phyloP scores from a whole-genome alignment of 2,888 invertebrate species.

The Dione juno region DNA sequence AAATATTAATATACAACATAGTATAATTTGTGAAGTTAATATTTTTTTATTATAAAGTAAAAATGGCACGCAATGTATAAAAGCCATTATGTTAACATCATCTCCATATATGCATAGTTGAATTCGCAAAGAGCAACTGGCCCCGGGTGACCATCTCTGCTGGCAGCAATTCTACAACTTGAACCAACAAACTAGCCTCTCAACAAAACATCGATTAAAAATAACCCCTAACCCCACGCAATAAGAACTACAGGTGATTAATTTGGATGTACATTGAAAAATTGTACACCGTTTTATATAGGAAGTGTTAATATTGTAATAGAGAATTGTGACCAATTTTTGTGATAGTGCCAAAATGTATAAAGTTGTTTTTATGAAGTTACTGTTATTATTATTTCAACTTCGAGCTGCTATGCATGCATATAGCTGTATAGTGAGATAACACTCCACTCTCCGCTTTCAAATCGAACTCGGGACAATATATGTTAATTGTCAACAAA shows the following conservation, averaged over 20 bases:
- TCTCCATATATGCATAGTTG: slow-evolving; percentile 27
- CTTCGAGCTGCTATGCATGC: too few species aligned
- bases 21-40: background rate
- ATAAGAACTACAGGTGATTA: background rate
- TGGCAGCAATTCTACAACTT: slow-evolving; percentile 36
- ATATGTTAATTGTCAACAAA: too few species aligned
- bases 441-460: too few species aligned
- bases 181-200: slow-evolving; percentile 10
- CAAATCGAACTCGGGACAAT: too few species aligned
- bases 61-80: slow-evolving; percentile 11
- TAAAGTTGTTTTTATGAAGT: slow-evolving; percentile 15
- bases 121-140: slow-evolving; percentile 37
- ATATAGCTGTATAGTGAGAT: too few species aligned
- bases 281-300: slow-evolving; percentile 24
- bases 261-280: background rate
- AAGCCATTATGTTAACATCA: background rate
- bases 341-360: slow-evolving; percentile 28
- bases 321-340: slow-evolving; percentile 30
- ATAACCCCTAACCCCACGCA: background rate
- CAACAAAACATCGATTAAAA: slow-evolving; percentile 7
- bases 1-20: too few species aligned
- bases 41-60: background rate
- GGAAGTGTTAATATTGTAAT: slow-evolving; percentile 31
- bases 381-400: too few species aligned
- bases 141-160: slow-evolving; percentile 40